Percentiles rank a stretch among this genome's conserved stretches.
phyloP scores from a whole-genome alignment of 1,140 invertebrate genomes.

The Anastrepha obliqua region DNA sequence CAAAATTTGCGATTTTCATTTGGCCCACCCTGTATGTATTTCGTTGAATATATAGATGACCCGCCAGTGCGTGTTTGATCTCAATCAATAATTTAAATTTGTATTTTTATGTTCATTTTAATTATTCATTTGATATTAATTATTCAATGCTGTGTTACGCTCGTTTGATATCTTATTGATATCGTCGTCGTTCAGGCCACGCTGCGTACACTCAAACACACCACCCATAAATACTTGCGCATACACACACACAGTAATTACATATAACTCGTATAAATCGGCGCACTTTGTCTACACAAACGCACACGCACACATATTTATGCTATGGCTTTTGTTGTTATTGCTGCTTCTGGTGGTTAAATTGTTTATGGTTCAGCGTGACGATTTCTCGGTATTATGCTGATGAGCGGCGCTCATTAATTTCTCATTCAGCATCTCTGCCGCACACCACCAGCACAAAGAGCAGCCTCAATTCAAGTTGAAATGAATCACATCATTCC shows the following conservation, averaged over 20 bases:
- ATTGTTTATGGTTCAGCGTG: conserved; percentile 44
- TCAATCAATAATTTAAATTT: conserved; percentile 52
- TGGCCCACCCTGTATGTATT: no score
- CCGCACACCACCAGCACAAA: not conserved
- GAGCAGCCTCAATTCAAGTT: not conserved
- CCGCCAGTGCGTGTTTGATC: conserved; percentile 31
- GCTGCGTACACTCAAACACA: not conserved
- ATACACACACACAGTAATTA: not conserved
- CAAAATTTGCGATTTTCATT: no score
- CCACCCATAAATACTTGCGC: not conserved
- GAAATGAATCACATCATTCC: conserved; percentile 27
- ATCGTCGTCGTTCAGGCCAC: not conserved
- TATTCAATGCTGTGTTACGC: conserved; percentile 47
- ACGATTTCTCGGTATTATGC: conserved; percentile 51
- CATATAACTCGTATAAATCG: not conserved
- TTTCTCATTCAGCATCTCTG: not conserved
- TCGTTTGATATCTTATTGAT: conserved; percentile 51
- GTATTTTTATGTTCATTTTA: conserved; percentile 51
- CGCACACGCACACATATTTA: not conserved
- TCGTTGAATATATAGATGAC: no score
- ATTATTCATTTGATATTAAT: conserved; percentile 47
- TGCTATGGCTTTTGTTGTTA: not conserved
- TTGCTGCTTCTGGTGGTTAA: not conserved
- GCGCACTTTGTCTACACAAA: not conserved
- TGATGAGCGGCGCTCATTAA: conserved; percentile 46